Conservation (phyloP, 2,888 invertebrate genomes). For the Prenolepis imparis region DNA sequence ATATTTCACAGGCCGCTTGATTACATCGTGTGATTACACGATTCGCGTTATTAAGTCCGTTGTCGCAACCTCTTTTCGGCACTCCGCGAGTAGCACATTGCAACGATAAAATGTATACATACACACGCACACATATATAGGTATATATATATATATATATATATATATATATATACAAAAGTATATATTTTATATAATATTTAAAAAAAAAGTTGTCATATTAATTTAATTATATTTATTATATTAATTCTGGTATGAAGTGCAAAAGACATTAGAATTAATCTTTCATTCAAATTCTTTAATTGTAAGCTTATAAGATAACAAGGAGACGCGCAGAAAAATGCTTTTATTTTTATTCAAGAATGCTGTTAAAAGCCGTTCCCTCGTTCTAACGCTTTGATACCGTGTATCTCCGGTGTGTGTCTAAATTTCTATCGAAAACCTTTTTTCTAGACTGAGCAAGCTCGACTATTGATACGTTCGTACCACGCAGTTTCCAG, state of each 20-base stretch:
- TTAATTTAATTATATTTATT: not conserved
- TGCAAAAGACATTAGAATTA: not conserved
- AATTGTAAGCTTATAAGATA: not conserved
- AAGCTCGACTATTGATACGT: constrained; percentile 51
- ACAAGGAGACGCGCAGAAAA: not conserved
- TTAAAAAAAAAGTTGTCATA: constrained; percentile 5
- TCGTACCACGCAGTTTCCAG: constrained; percentile 60
- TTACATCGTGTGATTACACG: constrained; percentile 52
- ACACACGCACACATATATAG: too few relatives aligned
- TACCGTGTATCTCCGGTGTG: not conserved
- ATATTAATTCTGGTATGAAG: not conserved
- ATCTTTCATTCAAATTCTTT: not conserved
- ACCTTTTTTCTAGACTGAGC: constrained; percentile 25
- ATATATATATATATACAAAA: not conserved
- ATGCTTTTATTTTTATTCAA: constrained; percentile 17
- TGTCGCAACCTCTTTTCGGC: constrained; percentile 42
- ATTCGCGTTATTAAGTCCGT: constrained; percentile 22
- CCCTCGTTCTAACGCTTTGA: not conserved
- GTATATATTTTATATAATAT: not conserved
- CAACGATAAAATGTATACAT: constrained; percentile 24
- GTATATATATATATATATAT: not conserved
- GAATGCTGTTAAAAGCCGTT: not conserved
- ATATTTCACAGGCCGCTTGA: constrained; percentile 51
- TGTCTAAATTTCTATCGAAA: constrained; percentile 48
- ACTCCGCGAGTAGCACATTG: not conserved